Base-by-base conservation (phyloP, 1,140 invertebrate species). In the Bicyclus anynana region DNA sequence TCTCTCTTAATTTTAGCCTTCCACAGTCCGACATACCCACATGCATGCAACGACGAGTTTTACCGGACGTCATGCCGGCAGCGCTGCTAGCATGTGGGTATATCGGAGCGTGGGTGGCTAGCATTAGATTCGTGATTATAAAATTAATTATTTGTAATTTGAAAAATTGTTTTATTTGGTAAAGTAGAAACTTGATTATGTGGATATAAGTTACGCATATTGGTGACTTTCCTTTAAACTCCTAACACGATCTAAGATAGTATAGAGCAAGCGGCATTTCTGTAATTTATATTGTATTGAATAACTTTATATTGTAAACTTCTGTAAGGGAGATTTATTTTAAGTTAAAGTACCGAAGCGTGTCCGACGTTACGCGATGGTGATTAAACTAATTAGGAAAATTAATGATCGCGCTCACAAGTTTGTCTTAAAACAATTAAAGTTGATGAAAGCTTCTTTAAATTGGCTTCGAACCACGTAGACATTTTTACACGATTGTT, bases 361-460 rank as follows among this genome's bases (percentile, higher is more conserved):
- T 46, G 57, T 67, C 69, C 54, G 50, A 35, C 73, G 72, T 80
- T 80, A 77, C 74, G 71, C 77, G 62, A 60, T 66, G 69, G 58
- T 81, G 75, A 79, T 77, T 82, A 73, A 78, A 74, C 65, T 80
- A 80, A 82, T 82, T 81, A 79, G 72, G 69, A 76, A 72, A 74
- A 79, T 73, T 75, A 74, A 77, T 74, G 65, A 64, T 55, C 56
- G 59, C 74, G 73, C 67, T 81, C 74, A 50, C 50, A 59, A 51
- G 48, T 57, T 52, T 52, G 10, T 44, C 10, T 44, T 44, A 27
- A 47, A 47, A 16, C 53, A 54, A 27, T 46, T 26, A 52, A 21
- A 35, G 14, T n/a, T 44, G 33, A 49, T 56, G 27, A 38, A 38
- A 56, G 46, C 46, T 56, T 49, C 46, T 38, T 56, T 38, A 44